Conservation (phyloP, 2,797 vertebrate species). For the Antrozous pallidus region DNA sequence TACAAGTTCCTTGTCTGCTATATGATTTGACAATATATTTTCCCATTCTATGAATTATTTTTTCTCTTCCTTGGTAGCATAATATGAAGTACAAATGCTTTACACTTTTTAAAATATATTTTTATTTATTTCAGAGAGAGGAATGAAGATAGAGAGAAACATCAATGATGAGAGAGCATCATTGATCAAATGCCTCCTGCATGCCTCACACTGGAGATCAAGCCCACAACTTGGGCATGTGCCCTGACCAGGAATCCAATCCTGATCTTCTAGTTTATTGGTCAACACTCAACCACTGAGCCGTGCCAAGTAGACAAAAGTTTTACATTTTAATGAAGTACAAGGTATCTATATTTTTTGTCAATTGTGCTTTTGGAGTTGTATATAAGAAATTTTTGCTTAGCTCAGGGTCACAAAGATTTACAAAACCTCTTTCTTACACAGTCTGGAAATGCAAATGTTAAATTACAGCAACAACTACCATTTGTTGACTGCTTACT, state of each 20-base stretch:
- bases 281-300: too few relatives aligned
- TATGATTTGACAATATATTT: not conserved
- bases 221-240: too few relatives aligned
- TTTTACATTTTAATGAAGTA: constrained; percentile 4
- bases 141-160: too few relatives aligned
- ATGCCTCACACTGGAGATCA: too few relatives aligned
- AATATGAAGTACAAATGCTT: not conserved
- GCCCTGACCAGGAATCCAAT: too few relatives aligned
- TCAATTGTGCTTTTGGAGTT: not conserved
- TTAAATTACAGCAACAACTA: constrained; percentile 15
- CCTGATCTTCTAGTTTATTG: too few relatives aligned
- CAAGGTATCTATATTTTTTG: not conserved
- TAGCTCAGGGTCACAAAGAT: not conserved
- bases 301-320: not conserved
- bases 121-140: too few relatives aligned
- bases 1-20: not conserved
- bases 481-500: not conserved
- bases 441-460: not conserved
- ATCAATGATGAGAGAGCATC: too few relatives aligned
- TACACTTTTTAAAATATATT: not conserved
- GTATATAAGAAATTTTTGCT: not conserved
- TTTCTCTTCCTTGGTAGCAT: not conserved
- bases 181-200: too few relatives aligned
- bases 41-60: not conserved
- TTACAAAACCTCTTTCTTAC: not conserved